Percentiles rank a stretch among this genome's conserved stretches.
Evolutionary conservation across 2,888 invertebrate species (phyloP).

Genomic region (Sympetrum striolatum): DNA sequence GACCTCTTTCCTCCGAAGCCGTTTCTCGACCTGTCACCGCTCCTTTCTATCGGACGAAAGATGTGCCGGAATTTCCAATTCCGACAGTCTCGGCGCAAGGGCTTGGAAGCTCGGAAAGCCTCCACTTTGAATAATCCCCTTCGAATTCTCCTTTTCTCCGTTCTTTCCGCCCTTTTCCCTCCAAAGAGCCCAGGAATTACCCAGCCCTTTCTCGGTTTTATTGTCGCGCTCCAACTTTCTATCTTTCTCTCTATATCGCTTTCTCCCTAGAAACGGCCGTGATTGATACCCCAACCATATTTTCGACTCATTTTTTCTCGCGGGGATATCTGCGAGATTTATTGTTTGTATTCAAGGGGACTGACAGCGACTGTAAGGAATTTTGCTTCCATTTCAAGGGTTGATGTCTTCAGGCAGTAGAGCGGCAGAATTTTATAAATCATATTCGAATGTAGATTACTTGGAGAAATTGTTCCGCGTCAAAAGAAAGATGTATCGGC

Average conservation of each 20-base stretch:
- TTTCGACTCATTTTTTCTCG: background rate
- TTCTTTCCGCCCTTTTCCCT: background rate
- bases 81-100: background rate
- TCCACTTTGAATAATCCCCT: conserved; percentile 34
- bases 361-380: background rate
- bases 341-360: background rate
- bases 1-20: background rate
- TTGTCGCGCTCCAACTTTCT: background rate
- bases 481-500: no score
- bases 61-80: conserved; percentile 41
- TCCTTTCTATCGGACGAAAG: conserved; percentile 6
- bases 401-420: no score
- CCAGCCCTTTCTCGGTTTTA: background rate
- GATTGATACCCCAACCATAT: background rate
- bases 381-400: no score
- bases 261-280: background rate
- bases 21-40: conserved; percentile 5
- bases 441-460: no score
- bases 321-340: background rate
- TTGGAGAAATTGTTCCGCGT: no score
- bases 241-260: background rate
- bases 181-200: background rate
- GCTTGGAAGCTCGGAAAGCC: background rate
- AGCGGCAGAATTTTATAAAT: no score
- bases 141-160: background rate